phyloP scores from a whole-genome alignment of 2,888 invertebrate species.

The Dasysyrphus albostriatus region DNA sequence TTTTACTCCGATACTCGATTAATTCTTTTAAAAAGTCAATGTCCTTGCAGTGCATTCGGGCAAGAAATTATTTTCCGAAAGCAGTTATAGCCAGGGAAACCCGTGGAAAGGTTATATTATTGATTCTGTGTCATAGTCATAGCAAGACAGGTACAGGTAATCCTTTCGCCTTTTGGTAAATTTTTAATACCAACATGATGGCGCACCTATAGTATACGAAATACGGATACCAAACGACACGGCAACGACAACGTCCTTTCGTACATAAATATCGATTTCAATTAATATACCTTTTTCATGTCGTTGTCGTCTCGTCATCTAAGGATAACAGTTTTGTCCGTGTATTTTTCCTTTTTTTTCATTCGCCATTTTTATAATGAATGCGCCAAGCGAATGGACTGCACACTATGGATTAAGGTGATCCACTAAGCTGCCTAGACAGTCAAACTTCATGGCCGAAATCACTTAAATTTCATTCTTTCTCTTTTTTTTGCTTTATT shows the following conservation, averaged over 20 bases:
- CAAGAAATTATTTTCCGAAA: conserved; percentile 59
- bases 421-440: conserved; percentile 31
- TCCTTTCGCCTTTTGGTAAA: conserved; percentile 38
- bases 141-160: conserved; percentile 37
- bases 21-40: conserved; percentile 70
- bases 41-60: conserved; percentile 65
- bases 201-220: not conserved
- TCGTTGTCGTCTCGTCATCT: conserved; percentile 14
- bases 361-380: conserved; percentile 32
- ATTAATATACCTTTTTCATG: conserved; percentile 45
- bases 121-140: conserved; percentile 45
- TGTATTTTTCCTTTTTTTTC: not conserved
- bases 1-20: conserved; percentile 52
- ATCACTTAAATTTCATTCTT: conserved; percentile 20
- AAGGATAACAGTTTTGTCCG: conserved; percentile 31
- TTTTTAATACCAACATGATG: conserved; percentile 40
- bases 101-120: conserved; percentile 54
- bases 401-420: conserved; percentile 36
- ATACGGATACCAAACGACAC: not conserved
- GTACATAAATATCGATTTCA: conserved; percentile 46
- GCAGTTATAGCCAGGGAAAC: too few relatives aligned
- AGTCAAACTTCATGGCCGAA: conserved; percentile 33
- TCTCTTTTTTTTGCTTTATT: not conserved
- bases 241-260: conserved; percentile 16
- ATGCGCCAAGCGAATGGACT: conserved; percentile 26